Evolutionary conservation across 53 echinoderm and acorn worm species (phyloP).

Genomic region (Stichopus horrens): DNA sequence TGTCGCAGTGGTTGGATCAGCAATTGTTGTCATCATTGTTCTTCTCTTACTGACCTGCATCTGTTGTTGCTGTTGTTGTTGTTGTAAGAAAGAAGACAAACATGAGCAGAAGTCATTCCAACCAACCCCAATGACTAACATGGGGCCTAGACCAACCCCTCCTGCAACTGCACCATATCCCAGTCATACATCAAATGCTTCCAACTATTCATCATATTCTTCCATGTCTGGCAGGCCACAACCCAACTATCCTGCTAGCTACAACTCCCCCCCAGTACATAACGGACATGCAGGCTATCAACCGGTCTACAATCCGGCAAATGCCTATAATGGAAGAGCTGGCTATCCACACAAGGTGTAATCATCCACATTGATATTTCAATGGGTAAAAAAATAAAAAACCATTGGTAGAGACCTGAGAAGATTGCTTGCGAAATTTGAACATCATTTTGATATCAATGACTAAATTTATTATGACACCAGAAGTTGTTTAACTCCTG

Average conservation of each 20-base stretch:
- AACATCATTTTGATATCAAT: too few species aligned
- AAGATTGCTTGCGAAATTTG: too few species aligned
- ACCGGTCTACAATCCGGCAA: slow-evolving; percentile 20
- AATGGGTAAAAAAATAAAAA: too few species aligned
- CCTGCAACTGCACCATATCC: slow-evolving; percentile 65
- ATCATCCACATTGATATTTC: too few species aligned
- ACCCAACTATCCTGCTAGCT: slow-evolving; percentile 60
- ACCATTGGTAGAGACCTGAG: too few species aligned
- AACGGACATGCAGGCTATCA: slow-evolving; percentile 29
- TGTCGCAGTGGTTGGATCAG: slow-evolving; percentile 76
- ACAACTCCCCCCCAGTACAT: slow-evolving; percentile 24
- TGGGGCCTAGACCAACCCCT: slow-evolving; percentile 70
- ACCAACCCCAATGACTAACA: slow-evolving; percentile 58
- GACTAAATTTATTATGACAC: too few species aligned
- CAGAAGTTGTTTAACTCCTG: too few species aligned
- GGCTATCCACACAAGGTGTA: slow-evolving; percentile 27
- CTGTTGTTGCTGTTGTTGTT: slow-evolving; percentile 78
- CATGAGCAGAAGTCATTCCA: slow-evolving; percentile 70
- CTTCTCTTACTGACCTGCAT: slow-evolving; percentile 78
- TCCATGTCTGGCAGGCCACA: slow-evolving; percentile 68
- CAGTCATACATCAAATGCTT: slow-evolving; percentile 64
- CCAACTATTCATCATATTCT: slow-evolving; percentile 91
- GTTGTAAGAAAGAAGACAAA: slow-evolving; percentile 58
- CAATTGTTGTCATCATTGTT: slow-evolving; percentile 69
- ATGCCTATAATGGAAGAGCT: not conserved